Evolutionary conservation across 2,113 vertebrate genomes (phyloP), one percentile per base, ranked within the genome.

Genomic region (Fulica atra): DNA sequence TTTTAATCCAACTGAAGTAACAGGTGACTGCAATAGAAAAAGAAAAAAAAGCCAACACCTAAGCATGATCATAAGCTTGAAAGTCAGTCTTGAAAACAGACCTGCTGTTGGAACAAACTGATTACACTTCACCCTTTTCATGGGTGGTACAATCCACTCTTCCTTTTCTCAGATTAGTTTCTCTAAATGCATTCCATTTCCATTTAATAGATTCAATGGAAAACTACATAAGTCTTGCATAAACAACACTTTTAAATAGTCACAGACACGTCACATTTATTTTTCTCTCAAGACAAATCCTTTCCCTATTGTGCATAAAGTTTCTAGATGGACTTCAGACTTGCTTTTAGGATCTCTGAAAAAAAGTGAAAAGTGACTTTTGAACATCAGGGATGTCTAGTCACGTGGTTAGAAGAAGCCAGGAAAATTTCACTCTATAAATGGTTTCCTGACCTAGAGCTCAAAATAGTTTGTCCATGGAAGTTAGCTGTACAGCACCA

Each of bases 201-300:
- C 28, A 21, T n/a, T 29, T 81, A 40, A 77, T 17, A 93, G 26
- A 80, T 77, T 36, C 68, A 57, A 42, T 38, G 78, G 79, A 95
- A 93, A 78, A 68, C 19, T 84, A 83, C 16, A 3, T 38, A 46
- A 17, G 68, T 71, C 80, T 92, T 93, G 57, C 36, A 85, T 31
- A 93, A 94, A 86, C 64, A 85, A 77, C 60, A 46, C 64, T 91
- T 93, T 85, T 29, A 81, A 95, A 81, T 50, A 90, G 68, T 88
- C 87, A 61, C 25, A 48, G 66, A 44, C 53, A 29, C 6, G 3
- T 36, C 78, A 48, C 48, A 68, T 80, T 85, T 66, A 12, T 76
- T 97, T 81, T 57, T 35, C 16, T 40, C 24, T 95, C 69, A 73
- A 82, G 77, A 92, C 11, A 92, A 51, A 71, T 53, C 61, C 6